Conservation (phyloP, 2,888 invertebrate genomes). For the Polydrusus tereticollis region DNA sequence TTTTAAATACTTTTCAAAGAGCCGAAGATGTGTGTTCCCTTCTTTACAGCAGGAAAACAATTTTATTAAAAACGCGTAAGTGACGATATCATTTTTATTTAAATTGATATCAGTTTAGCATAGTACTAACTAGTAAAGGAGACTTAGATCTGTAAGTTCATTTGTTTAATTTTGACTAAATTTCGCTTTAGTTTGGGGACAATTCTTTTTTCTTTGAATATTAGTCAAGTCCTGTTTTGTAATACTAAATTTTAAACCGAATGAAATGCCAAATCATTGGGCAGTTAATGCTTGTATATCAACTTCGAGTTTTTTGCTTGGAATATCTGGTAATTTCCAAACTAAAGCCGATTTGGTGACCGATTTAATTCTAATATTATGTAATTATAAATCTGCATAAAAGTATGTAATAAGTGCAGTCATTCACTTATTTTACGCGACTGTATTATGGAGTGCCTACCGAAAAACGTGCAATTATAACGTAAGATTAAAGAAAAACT, state of each 20-base stretch:
- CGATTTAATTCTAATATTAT: not conserved
- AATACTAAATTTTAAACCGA: not conserved
- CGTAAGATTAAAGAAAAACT: too few relatives aligned
- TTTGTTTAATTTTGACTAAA: slow-evolving; percentile 15
- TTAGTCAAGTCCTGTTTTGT: slow-evolving; percentile 49
- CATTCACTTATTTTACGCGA: not conserved
- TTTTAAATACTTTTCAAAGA: too few relatives aligned
- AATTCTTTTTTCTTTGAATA: not conserved
- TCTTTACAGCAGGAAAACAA: not conserved
- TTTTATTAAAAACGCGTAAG: not conserved
- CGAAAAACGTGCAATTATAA: not conserved
- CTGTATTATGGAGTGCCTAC: slow-evolving; percentile 6
- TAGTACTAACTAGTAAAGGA: slow-evolving; percentile 54
- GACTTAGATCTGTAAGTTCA: slow-evolving; percentile 61
- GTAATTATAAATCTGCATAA: not conserved
- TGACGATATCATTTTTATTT: slow-evolving; percentile 42
- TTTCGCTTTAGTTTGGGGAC: slow-evolving; percentile 51
- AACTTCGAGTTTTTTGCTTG: too few relatives aligned
- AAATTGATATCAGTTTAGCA: slow-evolving; percentile 51
- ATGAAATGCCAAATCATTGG: too few relatives aligned
- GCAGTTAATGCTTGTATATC: too few relatives aligned
- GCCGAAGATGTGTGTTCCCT: too few relatives aligned
- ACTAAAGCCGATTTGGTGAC: slow-evolving; percentile 14
- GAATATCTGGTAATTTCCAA: not conserved
- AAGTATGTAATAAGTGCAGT: not conserved